Evolutionary conservation across 2,113 vertebrate genomes (phyloP), one percentile per base, ranked within the genome.

Genomic region (Mirza zaza): DNA sequence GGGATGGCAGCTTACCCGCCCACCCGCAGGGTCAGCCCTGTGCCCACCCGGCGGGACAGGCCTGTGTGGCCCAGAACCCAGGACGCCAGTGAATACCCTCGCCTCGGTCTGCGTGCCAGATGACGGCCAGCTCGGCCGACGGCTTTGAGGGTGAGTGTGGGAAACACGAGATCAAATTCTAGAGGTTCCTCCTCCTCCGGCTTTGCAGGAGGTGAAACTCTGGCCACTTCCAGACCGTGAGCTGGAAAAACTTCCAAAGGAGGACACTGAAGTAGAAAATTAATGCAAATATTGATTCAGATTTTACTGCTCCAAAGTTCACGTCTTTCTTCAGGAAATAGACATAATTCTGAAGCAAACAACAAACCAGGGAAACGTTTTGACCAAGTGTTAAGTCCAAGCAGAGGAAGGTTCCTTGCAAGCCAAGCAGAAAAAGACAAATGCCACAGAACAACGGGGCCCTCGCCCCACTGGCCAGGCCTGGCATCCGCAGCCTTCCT

Each of bases 401-500:
- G 36, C 0, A 29, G 14, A 63, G 55, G 45, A 50, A 80, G 21
- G 10, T 25, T 71, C 25, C 29, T 36, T 71, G 75, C 9, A 0
- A 34, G 32, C 8, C 75, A 48, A 8, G 21, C 20, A 59, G 45
- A 48, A 18, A 25, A 77, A 48, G 57, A 34, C 32, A 65, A 21
- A 50, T 8, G 18, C 3, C 63, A 63, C 20, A 0, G 1, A 14
- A 61, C 32, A 3, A 32, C 3, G 0, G 23, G 29, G 15, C 39
- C 50, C 50, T 4, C 11, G 9, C 92, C 32, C 5, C 11, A 23
- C 12, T 9, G 2, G 21, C 9, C 57, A 8, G 65, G 55, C 36
- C 65, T 80, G 20, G 29, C 15, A n/a, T 20, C 45, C 8, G 13
- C 11, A 0, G 8, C 45, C 75, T 50, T 50, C 75, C 75, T 75